These are phyloP conservation scores for Pocota personata DNA, from an alignment of 2,888 invertebrate species.

Conservation along the genomic window DNA sequence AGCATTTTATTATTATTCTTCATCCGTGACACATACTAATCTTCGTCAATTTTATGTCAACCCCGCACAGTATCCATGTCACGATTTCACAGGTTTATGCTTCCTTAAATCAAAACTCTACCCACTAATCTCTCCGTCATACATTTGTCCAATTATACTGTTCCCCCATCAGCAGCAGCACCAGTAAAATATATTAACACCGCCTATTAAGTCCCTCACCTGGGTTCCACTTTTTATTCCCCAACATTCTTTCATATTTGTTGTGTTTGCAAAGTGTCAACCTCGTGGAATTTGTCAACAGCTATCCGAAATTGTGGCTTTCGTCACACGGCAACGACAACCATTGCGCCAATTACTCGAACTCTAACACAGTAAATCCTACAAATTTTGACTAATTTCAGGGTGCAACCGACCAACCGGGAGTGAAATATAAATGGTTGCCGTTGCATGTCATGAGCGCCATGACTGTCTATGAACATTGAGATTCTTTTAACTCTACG, in stretches of 20 bases:
- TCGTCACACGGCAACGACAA: constrained; percentile 24
- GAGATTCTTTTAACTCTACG: constrained; percentile 22
- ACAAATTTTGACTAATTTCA: constrained; percentile 66
- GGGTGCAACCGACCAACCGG: constrained; percentile 49
- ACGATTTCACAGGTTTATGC: constrained; percentile 30
- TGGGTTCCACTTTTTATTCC: neutral
- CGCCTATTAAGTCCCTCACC: constrained; percentile 2
- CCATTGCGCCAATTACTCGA: constrained; percentile 51
- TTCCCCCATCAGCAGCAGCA: neutral
- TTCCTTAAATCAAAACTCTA: constrained; percentile 32
- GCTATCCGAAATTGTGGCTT: constrained; percentile 32
- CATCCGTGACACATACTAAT: constrained; percentile 3
- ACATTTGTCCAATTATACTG: constrained; percentile 16
- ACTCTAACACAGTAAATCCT: constrained; percentile 45
- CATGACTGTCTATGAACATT: constrained; percentile 10
- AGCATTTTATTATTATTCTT: neutral
- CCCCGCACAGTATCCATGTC: constrained; percentile 1
- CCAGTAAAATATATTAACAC: constrained; percentile 5
- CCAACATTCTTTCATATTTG: neutral
- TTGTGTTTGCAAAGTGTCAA: constrained; percentile 41
- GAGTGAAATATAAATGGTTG: constrained; percentile 60
- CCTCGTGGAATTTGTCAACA: constrained; percentile 37
- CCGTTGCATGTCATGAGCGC: constrained; percentile 39
- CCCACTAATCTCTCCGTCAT: constrained; percentile 20
- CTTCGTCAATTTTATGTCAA: constrained; percentile 23